phyloP scores from a whole-genome alignment of 2,113 vertebrate genomes.

The Oplegnathus fasciatus region DNA sequence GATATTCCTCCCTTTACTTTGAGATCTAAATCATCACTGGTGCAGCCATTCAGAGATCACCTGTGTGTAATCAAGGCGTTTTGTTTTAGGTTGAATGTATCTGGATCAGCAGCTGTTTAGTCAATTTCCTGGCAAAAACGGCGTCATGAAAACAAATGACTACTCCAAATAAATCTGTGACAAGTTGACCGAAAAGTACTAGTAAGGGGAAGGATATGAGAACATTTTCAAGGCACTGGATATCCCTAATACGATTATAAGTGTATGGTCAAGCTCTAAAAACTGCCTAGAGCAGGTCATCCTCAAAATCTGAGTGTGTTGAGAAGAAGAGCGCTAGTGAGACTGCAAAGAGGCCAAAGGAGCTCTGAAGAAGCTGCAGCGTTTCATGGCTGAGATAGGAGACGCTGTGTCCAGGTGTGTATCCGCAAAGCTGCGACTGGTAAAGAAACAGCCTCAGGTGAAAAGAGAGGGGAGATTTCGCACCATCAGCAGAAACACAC shows the following conservation, averaged over 20 bases:
- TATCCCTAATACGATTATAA: background rate
- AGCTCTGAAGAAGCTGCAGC: background rate
- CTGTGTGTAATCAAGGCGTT: background rate
- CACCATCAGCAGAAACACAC: background rate
- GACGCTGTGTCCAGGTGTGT: background rate
- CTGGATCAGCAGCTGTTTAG: background rate
- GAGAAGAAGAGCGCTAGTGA: background rate
- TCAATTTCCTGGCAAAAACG: background rate
- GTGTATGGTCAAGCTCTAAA: background rate
- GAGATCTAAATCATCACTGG: background rate
- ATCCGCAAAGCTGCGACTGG: too few species aligned
- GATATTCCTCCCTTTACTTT: background rate
- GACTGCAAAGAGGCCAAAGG: background rate
- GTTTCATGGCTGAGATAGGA: background rate
- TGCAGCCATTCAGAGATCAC: background rate
- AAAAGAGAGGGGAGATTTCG: too few species aligned
- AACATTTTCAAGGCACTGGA: slow-evolving; percentile 68
- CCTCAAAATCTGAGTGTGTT: background rate
- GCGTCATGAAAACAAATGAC: slow-evolving; percentile 3
- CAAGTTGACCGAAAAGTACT: background rate
- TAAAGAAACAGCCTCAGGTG: too few species aligned
- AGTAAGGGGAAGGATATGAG: background rate
- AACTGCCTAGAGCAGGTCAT: background rate
- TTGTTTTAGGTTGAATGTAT: background rate
- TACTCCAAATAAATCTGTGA: background rate